Evolutionary conservation across 2,797 vertebrate species (phyloP).

Genomic region (Staurois parvus): DNA sequence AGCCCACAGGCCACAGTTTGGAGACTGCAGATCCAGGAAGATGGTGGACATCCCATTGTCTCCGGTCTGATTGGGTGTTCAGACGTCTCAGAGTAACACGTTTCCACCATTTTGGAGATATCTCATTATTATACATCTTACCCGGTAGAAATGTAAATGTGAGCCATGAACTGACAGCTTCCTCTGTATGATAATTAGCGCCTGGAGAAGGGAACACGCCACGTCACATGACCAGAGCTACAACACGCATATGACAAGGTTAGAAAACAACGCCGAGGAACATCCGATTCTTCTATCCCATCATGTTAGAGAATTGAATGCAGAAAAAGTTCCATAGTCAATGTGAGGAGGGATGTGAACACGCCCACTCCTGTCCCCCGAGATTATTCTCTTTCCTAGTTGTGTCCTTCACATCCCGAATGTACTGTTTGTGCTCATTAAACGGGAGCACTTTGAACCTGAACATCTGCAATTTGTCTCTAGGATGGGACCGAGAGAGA

Average conservation of each 20-base stretch:
- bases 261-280: neutral
- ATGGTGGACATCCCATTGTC: too few species aligned
- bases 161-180: neutral
- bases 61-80: too few species aligned
- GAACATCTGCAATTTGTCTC: constrained; percentile 24
- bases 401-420: constrained; percentile 33
- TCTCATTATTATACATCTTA: neutral
- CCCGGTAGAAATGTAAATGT: constrained; percentile 27
- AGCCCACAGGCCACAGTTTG: too few species aligned
- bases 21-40: too few species aligned
- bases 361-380: constrained; percentile 25
- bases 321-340: neutral
- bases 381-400: constrained; percentile 43
- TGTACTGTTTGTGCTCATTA: constrained; percentile 58
- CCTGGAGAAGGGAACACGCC: neutral
- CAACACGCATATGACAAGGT: constrained; percentile 13
- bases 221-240: neutral
- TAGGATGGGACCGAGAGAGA: neutral
- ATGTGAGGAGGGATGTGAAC: constrained; percentile 1
- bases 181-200: constrained; percentile 21
- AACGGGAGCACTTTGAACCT: constrained; percentile 49
- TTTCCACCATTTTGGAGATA: too few species aligned
- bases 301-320: neutral
- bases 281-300: neutral
- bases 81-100: too few species aligned